phyloP scores from a whole-genome alignment of 2,888 invertebrate genomes.

The Agapostemon virescens region DNA sequence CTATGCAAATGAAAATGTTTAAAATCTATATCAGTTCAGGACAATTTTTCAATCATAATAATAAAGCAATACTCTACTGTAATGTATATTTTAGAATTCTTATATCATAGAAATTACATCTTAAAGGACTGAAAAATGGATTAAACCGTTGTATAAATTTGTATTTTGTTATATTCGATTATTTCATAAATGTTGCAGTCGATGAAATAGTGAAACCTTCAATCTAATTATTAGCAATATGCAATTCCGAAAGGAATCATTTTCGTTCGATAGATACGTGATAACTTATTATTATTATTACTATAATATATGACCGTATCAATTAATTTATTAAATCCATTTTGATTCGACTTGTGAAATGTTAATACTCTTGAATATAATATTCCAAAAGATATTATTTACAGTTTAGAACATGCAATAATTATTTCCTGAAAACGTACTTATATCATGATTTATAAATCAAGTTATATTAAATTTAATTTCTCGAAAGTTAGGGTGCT shows the following conservation, averaged over 20 bases:
- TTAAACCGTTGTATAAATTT: neutral
- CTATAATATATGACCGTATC: neutral
- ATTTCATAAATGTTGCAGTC: neutral
- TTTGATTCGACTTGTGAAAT: neutral
- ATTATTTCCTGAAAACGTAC: neutral
- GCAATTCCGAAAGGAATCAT: neutral
- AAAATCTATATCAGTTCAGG: no score
- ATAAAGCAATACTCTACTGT: no score
- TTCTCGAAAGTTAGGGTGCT: neutral
- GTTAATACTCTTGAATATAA: neutral
- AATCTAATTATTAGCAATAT: constrained; percentile 1
- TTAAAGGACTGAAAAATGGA: neutral
- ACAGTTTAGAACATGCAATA: neutral
- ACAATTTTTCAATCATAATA: no score
- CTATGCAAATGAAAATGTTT: no score
- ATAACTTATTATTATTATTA: neutral
- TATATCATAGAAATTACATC: neutral
- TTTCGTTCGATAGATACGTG: neutral
- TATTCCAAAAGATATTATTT: neutral
- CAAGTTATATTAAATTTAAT: neutral
- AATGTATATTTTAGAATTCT: no score
- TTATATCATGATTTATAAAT: neutral
- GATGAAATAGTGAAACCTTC: no score
- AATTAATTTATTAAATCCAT: neutral
- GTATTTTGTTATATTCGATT: neutral